Evolutionary conservation across 2,888 invertebrate species (phyloP).

Genomic region (Baccha elongata): DNA sequence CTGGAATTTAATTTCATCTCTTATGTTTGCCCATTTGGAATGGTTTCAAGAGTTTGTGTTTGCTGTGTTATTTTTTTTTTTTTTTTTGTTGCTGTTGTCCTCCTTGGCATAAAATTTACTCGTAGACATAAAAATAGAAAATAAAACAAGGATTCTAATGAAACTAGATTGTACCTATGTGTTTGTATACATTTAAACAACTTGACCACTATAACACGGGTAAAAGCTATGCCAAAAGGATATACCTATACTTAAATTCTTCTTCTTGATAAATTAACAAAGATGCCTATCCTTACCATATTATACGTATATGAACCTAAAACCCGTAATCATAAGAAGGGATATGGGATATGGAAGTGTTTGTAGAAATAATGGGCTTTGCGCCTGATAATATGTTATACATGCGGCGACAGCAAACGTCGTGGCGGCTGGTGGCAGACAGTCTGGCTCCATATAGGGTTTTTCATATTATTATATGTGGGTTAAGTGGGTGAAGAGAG

Average conservation of each 20-base stretch:
- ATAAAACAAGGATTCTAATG: slow-evolving; percentile 32
- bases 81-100: neutral
- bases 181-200: neutral
- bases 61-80: slow-evolving; percentile 19
- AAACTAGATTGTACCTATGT: slow-evolving; percentile 25
- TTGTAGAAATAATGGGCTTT: slow-evolving; percentile 62
- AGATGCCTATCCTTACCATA: slow-evolving; percentile 60
- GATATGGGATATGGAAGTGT: slow-evolving; percentile 39
- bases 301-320: neutral
- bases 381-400: slow-evolving; percentile 50
- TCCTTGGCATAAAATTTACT: slow-evolving; percentile 27
- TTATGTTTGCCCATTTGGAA: slow-evolving; percentile 48
- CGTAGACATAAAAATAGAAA: slow-evolving; percentile 30
- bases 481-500: slow-evolving; percentile 65
- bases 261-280: slow-evolving; percentile 71
- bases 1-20: slow-evolving; percentile 69
- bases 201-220: slow-evolving; percentile 53
- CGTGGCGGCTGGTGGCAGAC: slow-evolving; percentile 32
- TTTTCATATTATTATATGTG: slow-evolving; percentile 48
- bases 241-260: slow-evolving; percentile 27
- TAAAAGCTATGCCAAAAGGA: slow-evolving; percentile 13
- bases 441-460: slow-evolving; percentile 38
- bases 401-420: slow-evolving; percentile 5
- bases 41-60: slow-evolving; percentile 43
- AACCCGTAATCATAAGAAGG: slow-evolving; percentile 25